Evolutionary conservation across 2,113 vertebrate genomes (phyloP), one percentile per base, ranked within the genome.

Genomic region (Ceyx margarethae): DNA sequence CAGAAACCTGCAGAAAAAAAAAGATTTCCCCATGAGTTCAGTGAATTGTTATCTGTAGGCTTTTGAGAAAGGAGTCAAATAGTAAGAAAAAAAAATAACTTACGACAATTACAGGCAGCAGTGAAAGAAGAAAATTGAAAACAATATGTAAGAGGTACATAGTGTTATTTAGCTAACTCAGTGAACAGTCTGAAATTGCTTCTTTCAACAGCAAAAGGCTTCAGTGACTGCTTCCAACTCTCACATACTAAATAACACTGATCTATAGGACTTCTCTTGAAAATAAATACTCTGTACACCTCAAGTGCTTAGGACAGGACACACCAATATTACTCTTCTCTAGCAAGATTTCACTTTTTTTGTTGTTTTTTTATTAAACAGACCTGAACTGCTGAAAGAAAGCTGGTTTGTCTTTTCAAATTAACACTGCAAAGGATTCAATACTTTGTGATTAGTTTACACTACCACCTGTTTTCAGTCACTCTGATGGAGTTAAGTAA

Each of bases 31-130:
- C 75, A 17, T 67, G 50, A 95, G 45, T 86, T 66, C 69, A 62
- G 28, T 35, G 57, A 89, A 73, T 40, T 80, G 5, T 62, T 62
- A 68, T 68, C 43, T 80, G 54, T 20, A 51, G 33, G 37, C 31
- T 82, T 88, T 79, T 85, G 51, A 85, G 81, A 94, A 94, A 89
- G 23, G 40, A 95, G 56, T 80, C 65, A 80, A 82, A 91, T 50
- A 91, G 80, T 91, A 96, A 90, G 77, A 90, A 76, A 94, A 89
- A 87, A 62, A 95, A 35, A 85, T 82, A 83, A 98, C 98, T 98
- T 98, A 98, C 98, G 95, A 93, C 57, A 93, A 87, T 93, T 94
- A 97, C 69, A 97, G 97, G 97, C 96, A 98, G 97, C 91, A 96
- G 68, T 68, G 94, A 97, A 97, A 95, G 96, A 93, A 97, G 96